Evolutionary conservation across 2,888 invertebrate species (phyloP).

Genomic region (Oligia latruncula): DNA sequence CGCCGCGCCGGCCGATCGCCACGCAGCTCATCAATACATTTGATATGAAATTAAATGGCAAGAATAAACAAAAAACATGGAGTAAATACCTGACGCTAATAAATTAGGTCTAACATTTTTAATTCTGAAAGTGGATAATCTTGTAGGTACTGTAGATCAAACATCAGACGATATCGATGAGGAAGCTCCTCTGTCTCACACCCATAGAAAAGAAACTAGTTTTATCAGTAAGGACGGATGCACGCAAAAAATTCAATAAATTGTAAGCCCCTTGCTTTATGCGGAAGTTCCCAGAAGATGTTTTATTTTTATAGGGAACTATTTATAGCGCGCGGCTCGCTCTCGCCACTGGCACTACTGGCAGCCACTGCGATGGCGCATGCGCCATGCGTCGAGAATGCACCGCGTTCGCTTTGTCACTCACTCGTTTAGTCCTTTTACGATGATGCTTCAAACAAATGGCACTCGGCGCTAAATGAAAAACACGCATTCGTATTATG

Average conservation of each 20-base stretch:
- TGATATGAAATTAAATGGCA: slow-evolving; percentile 9
- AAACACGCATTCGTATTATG: slow-evolving; percentile 15
- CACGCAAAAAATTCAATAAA: slow-evolving; percentile 61
- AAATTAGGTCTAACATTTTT: no score
- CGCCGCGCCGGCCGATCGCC: slow-evolving; percentile 8
- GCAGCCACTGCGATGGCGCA: slow-evolving; percentile 39
- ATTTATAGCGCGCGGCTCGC: slow-evolving; percentile 66
- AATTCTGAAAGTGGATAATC: neutral
- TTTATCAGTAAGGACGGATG: slow-evolving; percentile 36
- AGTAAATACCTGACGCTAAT: neutral
- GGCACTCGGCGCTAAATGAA: slow-evolving; percentile 29
- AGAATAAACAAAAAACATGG: neutral
- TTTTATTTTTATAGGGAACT: slow-evolving; percentile 70
- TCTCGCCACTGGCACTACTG: slow-evolving; percentile 42
- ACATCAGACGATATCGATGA: slow-evolving; percentile 1
- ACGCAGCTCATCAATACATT: slow-evolving; percentile 36
- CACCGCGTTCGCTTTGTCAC: slow-evolving; percentile 59
- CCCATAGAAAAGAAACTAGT: slow-evolving; percentile 46
- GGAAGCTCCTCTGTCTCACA: neutral
- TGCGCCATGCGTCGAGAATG: slow-evolving; percentile 54
- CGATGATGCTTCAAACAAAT: slow-evolving; percentile 43
- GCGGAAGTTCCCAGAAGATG: slow-evolving; percentile 69
- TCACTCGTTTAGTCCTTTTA: slow-evolving; percentile 57
- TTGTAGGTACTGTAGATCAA: neutral
- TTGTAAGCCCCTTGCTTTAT: slow-evolving; percentile 62